Evolutionary conservation across 2,113 vertebrate species (phyloP).

Genomic region (Perca schrenkii): DNA sequence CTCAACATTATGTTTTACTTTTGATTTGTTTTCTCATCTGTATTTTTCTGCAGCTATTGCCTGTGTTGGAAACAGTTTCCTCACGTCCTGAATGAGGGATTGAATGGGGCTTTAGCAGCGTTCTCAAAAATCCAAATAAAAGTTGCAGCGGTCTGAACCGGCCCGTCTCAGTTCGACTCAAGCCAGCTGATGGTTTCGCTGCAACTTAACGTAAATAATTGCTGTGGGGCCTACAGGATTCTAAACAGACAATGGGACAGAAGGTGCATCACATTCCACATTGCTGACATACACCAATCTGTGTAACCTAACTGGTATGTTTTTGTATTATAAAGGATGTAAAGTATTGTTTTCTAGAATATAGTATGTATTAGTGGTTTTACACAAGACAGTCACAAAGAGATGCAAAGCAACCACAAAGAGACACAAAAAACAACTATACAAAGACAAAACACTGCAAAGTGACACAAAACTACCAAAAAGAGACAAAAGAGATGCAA

Average conservation of each 20-base stretch:
- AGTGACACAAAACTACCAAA: not conserved
- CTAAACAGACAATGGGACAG: slow-evolving; percentile 23
- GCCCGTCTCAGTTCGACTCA: too few relatives aligned
- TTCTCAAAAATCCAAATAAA: slow-evolving; percentile 46
- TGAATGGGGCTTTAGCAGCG: slow-evolving; percentile 52
- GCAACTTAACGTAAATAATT: slow-evolving; percentile 53
- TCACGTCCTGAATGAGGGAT: slow-evolving; percentile 44
- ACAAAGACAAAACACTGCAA: not conserved
- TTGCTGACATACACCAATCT: not conserved
- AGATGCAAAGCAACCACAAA: not conserved
- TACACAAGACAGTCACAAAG: not conserved
- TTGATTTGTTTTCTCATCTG: slow-evolving; percentile 20
- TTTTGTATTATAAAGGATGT: not conserved
- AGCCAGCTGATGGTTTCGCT: too few relatives aligned
- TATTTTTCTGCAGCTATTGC: slow-evolving; percentile 28
- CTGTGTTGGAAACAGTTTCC: slow-evolving; percentile 42
- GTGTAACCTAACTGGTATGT: not conserved
- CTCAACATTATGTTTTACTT: slow-evolving; percentile 21
- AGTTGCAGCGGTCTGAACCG: too few relatives aligned
- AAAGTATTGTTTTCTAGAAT: not conserved
- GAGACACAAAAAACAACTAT: not conserved
- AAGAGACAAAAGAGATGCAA: not conserved
- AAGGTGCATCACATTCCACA: not conserved
- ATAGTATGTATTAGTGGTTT: not conserved
- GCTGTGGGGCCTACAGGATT: slow-evolving; percentile 42